Base-by-base conservation (phyloP, 2,888 invertebrate species). In the Campoplex capitator region DNA sequence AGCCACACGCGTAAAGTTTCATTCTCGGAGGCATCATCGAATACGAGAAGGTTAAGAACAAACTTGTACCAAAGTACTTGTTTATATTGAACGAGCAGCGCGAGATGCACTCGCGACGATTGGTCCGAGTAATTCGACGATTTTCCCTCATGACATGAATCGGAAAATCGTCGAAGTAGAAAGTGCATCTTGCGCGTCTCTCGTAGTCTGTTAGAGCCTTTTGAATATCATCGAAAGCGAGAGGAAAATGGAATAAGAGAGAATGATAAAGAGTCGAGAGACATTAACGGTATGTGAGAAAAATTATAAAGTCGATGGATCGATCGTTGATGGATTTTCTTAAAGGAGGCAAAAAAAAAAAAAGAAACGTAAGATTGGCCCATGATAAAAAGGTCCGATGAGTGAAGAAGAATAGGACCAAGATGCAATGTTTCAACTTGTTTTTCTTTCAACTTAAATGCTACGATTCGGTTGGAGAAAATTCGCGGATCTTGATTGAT, bases 361-460 rank as follows among this genome's bases (percentile, higher is more conserved):
- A 9, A 88, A 87, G 48, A 84, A 62, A 54, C 84, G 67, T 32
- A 89, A 90, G 89, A 90, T 90, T 89, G 89, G 88, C 91, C 89
- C 89, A 90, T 86, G 87, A 77, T 91, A 92, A 92, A 91, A 70
- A 90, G 58, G 3, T 56, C 11, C 2, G 2, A 56, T 23, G 56
- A 9, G 23, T 23, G 56, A 56, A 56, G 56, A 56, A 56, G 23
- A 56, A 56, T 56, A 7, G 56, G 56, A 56, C 2, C 23, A 11
- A 56, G 56, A 23, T 23, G 56, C 1, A 23, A 23, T 56, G 56
- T 56, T 23, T 56, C 9, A 8, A 9, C 56, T 56, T 56, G n/a
- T 56, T 56, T 23, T 56, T 56, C 56, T 56, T 56, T 23, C 3
- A 23, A 23, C 9, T 1, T 2, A 9, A 45, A 45, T 45, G 13